phyloP scores from a whole-genome alignment of 2,797 vertebrate genomes.

The Bovichtus diacanthus region DNA sequence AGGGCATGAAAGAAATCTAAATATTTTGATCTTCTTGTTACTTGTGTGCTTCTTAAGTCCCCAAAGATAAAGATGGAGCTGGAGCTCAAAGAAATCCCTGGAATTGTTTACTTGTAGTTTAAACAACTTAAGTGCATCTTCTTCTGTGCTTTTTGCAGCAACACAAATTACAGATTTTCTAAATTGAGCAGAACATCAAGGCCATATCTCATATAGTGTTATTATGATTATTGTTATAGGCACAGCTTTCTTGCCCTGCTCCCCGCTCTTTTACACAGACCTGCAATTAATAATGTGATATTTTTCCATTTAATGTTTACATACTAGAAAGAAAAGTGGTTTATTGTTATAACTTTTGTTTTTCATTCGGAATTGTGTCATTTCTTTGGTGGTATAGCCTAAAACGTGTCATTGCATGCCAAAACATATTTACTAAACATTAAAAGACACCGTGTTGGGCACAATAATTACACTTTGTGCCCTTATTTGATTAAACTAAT shows the following conservation, averaged over 20 bases:
- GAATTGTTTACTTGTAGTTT: conserved; percentile 8
- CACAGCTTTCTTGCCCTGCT: conserved; percentile 3
- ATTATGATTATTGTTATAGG: too few species aligned
- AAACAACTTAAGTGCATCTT: not conserved
- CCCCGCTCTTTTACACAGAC: not conserved
- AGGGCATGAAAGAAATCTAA: conserved; percentile 18
- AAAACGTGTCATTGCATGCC: conserved; percentile 26
- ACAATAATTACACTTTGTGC: conserved; percentile 11
- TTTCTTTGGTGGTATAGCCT: conserved; percentile 3
- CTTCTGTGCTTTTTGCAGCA: not conserved
- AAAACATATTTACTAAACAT: conserved; percentile 15
- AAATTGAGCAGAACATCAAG: not conserved
- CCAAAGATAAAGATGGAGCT: conserved; percentile 30
- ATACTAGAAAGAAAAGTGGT: conserved; percentile 10
- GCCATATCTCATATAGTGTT: not conserved
- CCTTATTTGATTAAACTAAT: conserved; percentile 20
- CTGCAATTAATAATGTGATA: not conserved
- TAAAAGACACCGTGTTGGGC: not conserved
- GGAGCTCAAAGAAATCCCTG: conserved; percentile 34
- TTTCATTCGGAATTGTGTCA: conserved; percentile 18
- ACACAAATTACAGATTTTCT: not conserved
- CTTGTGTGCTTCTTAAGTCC: conserved; percentile 19
- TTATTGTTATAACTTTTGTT: not conserved
- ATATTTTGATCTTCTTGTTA: conserved; percentile 18
- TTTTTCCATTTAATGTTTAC: conserved; percentile 51